A percentile compares a stretch with the other conserved stretches of the same genome.
phyloP scores from a whole-genome alignment of 2,113 vertebrate species.

The Actenoides lindsayi region DNA sequence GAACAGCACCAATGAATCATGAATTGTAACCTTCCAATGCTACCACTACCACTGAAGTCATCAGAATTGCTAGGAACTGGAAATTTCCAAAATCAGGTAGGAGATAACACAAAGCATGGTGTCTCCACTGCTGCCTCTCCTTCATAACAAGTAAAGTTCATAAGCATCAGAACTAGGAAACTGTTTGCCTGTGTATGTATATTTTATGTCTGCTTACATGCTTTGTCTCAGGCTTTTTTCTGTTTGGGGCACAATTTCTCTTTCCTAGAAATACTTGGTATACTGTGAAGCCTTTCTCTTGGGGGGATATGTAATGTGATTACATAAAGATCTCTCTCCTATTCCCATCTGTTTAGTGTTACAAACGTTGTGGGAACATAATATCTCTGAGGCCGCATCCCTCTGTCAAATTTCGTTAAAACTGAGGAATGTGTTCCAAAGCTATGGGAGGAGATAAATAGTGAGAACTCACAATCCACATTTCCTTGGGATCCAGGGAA shows the following conservation, averaged over 20 bases:
- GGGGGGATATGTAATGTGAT: not conserved
- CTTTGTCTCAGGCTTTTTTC: not conserved
- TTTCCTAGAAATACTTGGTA: not conserved
- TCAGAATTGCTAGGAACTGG: not conserved
- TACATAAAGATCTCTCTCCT: conserved; percentile 17
- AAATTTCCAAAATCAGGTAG: not conserved
- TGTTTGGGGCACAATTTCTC: not conserved
- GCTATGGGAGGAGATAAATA: not conserved
- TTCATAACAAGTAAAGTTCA: not conserved
- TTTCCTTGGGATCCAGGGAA: not conserved
- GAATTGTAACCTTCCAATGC: not conserved
- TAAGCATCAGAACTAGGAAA: not conserved
- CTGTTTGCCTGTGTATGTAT: not conserved
- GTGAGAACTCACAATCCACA: not conserved
- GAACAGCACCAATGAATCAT: not conserved
- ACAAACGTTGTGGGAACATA: conserved; percentile 9
- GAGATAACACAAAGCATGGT: not conserved
- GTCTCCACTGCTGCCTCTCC: not conserved
- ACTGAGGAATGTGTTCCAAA: not conserved
- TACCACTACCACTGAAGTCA: not conserved
- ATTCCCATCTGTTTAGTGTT: conserved; percentile 43
- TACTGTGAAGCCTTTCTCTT: not conserved
- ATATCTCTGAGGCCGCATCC: not conserved
- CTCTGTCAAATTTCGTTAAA: conserved; percentile 22
- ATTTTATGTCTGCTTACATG: not conserved